Evolutionary conservation across 1,140 invertebrate genomes (phyloP).

Genomic region (Drosophila sechellia): DNA sequence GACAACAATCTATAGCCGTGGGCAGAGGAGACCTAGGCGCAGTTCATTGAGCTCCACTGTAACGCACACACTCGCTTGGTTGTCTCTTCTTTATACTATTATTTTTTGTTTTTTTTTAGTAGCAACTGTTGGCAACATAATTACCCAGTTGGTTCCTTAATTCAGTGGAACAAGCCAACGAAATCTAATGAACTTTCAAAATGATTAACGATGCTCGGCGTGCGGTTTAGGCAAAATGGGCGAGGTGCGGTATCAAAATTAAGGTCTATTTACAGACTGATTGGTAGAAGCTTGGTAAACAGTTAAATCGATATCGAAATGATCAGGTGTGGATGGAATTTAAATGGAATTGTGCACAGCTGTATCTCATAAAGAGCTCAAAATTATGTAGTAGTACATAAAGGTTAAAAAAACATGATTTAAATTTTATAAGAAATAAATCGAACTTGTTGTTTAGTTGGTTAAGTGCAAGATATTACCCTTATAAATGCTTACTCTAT

Average conservation of each 20-base stretch:
- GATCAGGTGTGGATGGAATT: slow-evolving; percentile 17
- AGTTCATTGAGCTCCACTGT: slow-evolving; percentile 71
- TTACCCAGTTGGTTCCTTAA: slow-evolving; percentile 40
- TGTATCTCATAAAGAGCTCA: not conserved
- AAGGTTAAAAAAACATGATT: not conserved
- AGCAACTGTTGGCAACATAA: slow-evolving; percentile 71
- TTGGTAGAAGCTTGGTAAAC: slow-evolving; percentile 17
- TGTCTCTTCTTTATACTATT: slow-evolving; percentile 9
- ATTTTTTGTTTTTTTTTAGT: slow-evolving; percentile 22
- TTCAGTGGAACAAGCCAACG: slow-evolving; percentile 40
- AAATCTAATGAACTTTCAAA: slow-evolving; percentile 70
- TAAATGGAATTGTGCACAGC: not conserved
- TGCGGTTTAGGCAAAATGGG: slow-evolving; percentile 37
- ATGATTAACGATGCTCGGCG: slow-evolving; percentile 47
- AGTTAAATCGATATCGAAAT: slow-evolving; percentile 19
- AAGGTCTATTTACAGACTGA: slow-evolving; percentile 25
- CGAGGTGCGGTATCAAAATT: slow-evolving; percentile 30
- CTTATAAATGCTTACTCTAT: not conserved
- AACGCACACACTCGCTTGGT: slow-evolving; percentile 22
- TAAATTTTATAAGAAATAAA: not conserved
- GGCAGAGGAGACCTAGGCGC: slow-evolving; percentile 55
- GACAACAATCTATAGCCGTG: slow-evolving; percentile 36
- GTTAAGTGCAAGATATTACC: not conserved
- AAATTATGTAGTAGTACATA: not conserved
- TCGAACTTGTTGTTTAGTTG: not conserved